A percentile compares a stretch with the other conserved stretches of the same genome.
These are phyloP conservation scores for Tiliacea aurago DNA, from an alignment of 2,888 invertebrate species.

Conservation along the genomic window DNA sequence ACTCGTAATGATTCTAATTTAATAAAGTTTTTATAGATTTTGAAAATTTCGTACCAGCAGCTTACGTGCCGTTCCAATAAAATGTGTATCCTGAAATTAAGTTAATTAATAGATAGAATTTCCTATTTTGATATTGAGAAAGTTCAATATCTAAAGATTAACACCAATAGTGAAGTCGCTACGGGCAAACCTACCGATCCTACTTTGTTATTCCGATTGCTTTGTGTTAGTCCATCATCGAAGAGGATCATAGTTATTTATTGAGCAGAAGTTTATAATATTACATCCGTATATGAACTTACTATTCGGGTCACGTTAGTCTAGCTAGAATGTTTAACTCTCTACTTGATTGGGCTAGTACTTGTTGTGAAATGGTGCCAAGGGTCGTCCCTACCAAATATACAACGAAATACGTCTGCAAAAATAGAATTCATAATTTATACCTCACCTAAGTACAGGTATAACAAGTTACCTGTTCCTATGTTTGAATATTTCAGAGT, in stretches of 20 bases:
- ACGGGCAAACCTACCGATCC: background rate
- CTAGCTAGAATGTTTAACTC: slow-evolving; percentile 28
- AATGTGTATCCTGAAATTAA: background rate
- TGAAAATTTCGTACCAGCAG: background rate
- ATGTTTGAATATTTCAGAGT: slow-evolving; percentile 54
- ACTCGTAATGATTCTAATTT: background rate
- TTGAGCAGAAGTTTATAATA: slow-evolving; percentile 22
- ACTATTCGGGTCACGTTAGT: slow-evolving; percentile 35
- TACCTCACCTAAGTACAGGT: slow-evolving; percentile 9
- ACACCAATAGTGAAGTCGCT: background rate
- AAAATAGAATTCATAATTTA: slow-evolving; percentile 43
- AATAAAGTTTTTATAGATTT: background rate
- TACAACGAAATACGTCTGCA: slow-evolving; percentile 12
- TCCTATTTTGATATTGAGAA: background rate
- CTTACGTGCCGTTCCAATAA: too few species aligned
- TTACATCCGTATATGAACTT: slow-evolving; percentile 2
- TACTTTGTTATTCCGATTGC: slow-evolving; percentile 41
- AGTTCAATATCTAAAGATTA: slow-evolving; percentile 10
- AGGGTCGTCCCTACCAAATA: slow-evolving; percentile 10
- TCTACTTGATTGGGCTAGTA: slow-evolving; percentile 19
- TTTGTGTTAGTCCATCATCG: slow-evolving; percentile 31
- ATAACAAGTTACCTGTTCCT: slow-evolving; percentile 45
- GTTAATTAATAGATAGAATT: too few species aligned
- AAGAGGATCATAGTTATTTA: slow-evolving; percentile 24
- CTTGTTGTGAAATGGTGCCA: slow-evolving; percentile 19